Conservation (phyloP, 2,888 invertebrate species). For the Lysandra coridon region DNA sequence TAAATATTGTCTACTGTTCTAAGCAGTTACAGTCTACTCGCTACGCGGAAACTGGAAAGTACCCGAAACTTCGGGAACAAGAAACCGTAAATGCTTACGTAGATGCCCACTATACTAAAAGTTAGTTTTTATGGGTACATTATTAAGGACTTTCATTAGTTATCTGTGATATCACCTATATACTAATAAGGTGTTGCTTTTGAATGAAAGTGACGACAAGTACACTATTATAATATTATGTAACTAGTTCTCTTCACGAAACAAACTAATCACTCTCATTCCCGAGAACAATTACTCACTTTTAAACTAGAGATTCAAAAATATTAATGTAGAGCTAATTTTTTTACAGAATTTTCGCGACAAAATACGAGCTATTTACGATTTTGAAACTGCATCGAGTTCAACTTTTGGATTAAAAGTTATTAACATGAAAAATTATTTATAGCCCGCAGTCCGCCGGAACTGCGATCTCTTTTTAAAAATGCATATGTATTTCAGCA, state of each 20-base stretch:
- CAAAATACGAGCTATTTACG: neutral
- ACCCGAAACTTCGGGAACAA: too few relatives aligned
- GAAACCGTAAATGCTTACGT: too few relatives aligned
- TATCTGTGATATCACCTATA: too few relatives aligned
- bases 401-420: neutral
- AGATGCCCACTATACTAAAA: too few relatives aligned
- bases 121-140: too few relatives aligned
- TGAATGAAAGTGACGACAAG: too few relatives aligned
- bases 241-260: neutral
- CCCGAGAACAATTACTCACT: neutral
- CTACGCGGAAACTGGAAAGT: too few relatives aligned
- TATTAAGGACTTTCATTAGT: too few relatives aligned
- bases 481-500: slow-evolving; percentile 1
- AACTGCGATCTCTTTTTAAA: neutral
- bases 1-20: too few relatives aligned
- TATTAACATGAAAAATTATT: neutral
- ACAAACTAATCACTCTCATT: neutral
- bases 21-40: too few relatives aligned
- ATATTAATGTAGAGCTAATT: neutral
- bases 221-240: too few relatives aligned
- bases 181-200: too few relatives aligned
- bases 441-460: neutral
- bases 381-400: neutral
- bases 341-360: neutral
- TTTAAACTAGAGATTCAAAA: neutral